Evolutionary conservation across 2,888 invertebrate species (phyloP).

Genomic region (Hyposoter didymator): DNA sequence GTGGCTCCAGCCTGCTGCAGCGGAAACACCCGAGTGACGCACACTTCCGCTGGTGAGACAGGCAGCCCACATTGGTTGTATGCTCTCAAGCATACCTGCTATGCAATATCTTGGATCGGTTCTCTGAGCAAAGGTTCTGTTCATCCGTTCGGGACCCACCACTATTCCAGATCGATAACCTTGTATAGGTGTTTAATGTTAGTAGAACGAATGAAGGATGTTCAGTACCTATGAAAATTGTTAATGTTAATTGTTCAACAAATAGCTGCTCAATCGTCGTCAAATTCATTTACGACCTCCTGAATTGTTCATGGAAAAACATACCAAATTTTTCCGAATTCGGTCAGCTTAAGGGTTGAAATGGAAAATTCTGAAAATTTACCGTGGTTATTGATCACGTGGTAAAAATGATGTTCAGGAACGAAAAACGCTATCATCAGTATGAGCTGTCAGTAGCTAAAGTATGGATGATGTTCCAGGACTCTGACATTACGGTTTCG

Average conservation of each 20-base stretch:
- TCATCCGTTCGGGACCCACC: constrained; percentile 32
- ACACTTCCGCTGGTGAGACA: constrained; percentile 49
- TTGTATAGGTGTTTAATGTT: constrained; percentile 37
- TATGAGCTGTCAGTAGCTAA: not conserved
- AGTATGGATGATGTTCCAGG: not conserved
- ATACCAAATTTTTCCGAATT: too few relatives aligned
- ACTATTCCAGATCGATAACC: constrained; percentile 24
- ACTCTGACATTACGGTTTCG: not conserved
- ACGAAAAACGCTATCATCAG: not conserved
- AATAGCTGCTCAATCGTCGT: too few relatives aligned
- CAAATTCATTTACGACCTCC: too few relatives aligned
- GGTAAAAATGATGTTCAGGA: not conserved
- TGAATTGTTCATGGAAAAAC: too few relatives aligned
- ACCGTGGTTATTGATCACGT: not conserved
- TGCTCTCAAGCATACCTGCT: constrained; percentile 28
- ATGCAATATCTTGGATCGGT: constrained; percentile 50
- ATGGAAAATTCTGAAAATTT: too few relatives aligned
- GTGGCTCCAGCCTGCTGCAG: constrained; percentile 29
- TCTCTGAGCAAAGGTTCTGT: constrained; percentile 36
- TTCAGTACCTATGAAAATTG: too few relatives aligned
- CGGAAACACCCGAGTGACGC: constrained; percentile 40
- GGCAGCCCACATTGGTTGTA: constrained; percentile 41
- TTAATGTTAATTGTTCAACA: too few relatives aligned
- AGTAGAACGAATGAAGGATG: constrained; percentile 7
- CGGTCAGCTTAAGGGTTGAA: too few relatives aligned